Conservation (phyloP, 2,113 vertebrate genomes). For the Danio rerio region DNA sequence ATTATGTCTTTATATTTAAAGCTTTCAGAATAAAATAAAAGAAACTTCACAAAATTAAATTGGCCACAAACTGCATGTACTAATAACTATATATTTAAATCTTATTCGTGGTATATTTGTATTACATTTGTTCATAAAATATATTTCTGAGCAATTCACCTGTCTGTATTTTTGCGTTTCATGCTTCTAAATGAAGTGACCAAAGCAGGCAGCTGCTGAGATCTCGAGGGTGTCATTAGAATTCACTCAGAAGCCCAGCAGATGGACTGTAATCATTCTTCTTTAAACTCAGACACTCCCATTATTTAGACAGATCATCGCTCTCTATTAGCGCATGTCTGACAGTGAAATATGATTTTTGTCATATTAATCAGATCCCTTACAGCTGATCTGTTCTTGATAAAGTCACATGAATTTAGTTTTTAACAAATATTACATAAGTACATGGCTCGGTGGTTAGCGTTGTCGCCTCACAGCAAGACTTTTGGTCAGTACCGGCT, state of each 20-base stretch:
- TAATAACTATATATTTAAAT: too few relatives aligned
- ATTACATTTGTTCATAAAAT: not conserved
- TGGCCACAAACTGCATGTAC: too few relatives aligned
- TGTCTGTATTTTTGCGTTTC: not conserved
- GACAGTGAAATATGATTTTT: not conserved
- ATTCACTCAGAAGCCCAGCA: conserved; percentile 46
- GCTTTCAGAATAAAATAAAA: too few relatives aligned
- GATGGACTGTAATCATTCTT: conserved; percentile 56
- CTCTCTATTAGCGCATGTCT: not conserved
- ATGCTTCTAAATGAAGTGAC: not conserved
- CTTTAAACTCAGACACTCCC: conserved; percentile 4
- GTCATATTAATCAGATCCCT: not conserved
- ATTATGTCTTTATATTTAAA: too few relatives aligned
- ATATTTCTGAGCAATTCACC: not conserved
- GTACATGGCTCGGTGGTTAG: not conserved
- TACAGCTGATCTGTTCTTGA: not conserved
- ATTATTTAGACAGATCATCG: conserved; percentile 33
- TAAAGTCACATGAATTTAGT: not conserved
- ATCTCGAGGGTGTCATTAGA: conserved; percentile 49
- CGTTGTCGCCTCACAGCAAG: too few relatives aligned
- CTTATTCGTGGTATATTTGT: too few relatives aligned
- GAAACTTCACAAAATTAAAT: too few relatives aligned
- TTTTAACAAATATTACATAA: not conserved
- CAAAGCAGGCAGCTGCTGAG: conserved; percentile 40
- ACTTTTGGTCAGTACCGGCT: too few relatives aligned